Percentiles rank a stretch among this genome's conserved stretches.
Evolutionary conservation across 2,888 invertebrate genomes (phyloP).

Genomic region (Drosophila diplacantha): DNA sequence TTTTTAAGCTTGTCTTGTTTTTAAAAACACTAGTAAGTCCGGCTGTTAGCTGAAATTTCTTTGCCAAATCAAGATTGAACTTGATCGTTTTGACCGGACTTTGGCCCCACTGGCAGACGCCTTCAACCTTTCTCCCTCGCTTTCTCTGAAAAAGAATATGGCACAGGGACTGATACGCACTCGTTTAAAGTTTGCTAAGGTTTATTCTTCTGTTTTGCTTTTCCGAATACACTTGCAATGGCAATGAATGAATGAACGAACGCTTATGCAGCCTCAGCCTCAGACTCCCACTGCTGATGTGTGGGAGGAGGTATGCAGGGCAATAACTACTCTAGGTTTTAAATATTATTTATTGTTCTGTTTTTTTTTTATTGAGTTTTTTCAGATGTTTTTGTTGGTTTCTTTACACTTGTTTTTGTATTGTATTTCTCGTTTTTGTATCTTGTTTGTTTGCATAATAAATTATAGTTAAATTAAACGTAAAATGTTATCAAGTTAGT

Average conservation of each 20-base stretch:
- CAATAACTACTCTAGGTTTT: slow-evolving; percentile 41
- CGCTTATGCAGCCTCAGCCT: slow-evolving; percentile 10
- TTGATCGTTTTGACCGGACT: not conserved
- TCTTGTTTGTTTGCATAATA: slow-evolving; percentile 63
- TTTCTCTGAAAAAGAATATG: slow-evolving; percentile 8
- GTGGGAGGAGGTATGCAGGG: slow-evolving; percentile 2
- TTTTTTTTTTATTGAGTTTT: slow-evolving; percentile 55
- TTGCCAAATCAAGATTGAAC: not conserved
- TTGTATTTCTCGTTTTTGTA: slow-evolving; percentile 56
- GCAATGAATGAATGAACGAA: slow-evolving; percentile 23
- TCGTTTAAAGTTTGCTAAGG: slow-evolving; percentile 21
- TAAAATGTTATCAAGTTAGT: slow-evolving; percentile 59
- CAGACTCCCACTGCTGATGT: slow-evolving; percentile 7
- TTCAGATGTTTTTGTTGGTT: slow-evolving; percentile 39
- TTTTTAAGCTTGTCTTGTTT: too few species aligned
- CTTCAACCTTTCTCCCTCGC: not conserved
- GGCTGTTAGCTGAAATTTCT: not conserved
- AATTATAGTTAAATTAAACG: slow-evolving; percentile 67
- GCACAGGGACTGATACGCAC: slow-evolving; percentile 1
- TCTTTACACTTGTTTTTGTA: slow-evolving; percentile 59
- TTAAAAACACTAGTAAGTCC: not conserved
- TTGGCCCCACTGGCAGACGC: not conserved
- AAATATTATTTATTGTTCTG: slow-evolving; percentile 64
- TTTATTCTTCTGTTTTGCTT: slow-evolving; percentile 32
- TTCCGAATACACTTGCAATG: slow-evolving; percentile 34